Conservation (phyloP, 2,888 invertebrate species). For the Julus scandinavius region DNA sequence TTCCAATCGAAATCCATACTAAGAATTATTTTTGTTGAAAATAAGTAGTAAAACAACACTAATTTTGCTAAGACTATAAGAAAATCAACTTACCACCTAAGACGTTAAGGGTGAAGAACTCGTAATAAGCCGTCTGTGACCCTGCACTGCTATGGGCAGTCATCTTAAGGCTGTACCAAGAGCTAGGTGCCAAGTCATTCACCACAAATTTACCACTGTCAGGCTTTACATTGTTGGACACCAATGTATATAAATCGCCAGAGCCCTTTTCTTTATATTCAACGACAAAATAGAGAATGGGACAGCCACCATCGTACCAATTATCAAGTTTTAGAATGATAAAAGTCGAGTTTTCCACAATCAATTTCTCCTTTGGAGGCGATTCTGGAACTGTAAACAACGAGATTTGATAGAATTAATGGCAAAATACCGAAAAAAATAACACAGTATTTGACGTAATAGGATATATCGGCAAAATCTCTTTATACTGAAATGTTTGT, state of each 20-base stretch:
- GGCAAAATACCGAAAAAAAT: not conserved
- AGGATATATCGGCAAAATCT: not conserved
- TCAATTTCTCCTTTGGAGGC: constrained; percentile 57
- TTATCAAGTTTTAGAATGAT: constrained; percentile 55
- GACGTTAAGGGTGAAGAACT: constrained; percentile 56
- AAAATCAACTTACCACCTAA: constrained; percentile 51
- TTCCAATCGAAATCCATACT: not conserved
- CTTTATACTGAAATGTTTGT: not conserved
- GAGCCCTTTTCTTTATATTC: constrained; percentile 54
- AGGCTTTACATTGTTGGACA: constrained; percentile 61
- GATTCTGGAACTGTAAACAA: constrained; percentile 56
- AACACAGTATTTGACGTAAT: not conserved
- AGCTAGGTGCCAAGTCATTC: constrained; percentile 56
- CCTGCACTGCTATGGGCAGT: constrained; percentile 58
- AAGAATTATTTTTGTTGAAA: no score
- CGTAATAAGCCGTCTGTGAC: constrained; percentile 55
- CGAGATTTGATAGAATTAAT: not conserved
- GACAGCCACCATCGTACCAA: constrained; percentile 58
- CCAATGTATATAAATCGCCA: constrained; percentile 58
- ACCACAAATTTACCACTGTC: constrained; percentile 58
- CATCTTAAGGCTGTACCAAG: constrained; percentile 55
- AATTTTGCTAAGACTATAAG: no score
- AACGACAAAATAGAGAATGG: constrained; percentile 58
- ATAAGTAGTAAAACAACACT: no score
- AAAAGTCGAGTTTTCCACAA: constrained; percentile 57